phyloP scores from a whole-genome alignment of 2,797 vertebrate genomes.

The Peromyscus nudipes region DNA sequence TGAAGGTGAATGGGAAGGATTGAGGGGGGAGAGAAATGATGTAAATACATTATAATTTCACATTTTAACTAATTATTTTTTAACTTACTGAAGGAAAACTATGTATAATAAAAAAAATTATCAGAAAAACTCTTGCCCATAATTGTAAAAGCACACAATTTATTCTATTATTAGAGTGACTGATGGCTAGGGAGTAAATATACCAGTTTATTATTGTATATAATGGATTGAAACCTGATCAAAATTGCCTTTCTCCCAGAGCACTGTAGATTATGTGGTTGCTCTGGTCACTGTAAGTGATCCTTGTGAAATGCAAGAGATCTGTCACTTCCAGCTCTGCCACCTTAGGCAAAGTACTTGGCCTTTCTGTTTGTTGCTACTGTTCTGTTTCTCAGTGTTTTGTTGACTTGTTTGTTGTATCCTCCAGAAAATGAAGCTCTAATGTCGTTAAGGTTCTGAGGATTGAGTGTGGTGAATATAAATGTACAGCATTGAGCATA shows the following conservation, averaged over 20 bases:
- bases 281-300: not conserved
- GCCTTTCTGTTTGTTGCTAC: not conserved
- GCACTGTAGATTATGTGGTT: not conserved
- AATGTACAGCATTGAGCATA: not conserved
- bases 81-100: slow-evolving; percentile 40
- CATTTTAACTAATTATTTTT: not conserved
- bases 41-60: not conserved
- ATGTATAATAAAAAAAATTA: not conserved
- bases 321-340: not conserved
- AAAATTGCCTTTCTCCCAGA: not conserved
- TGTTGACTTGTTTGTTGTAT: not conserved
- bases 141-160: not conserved
- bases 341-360: not conserved
- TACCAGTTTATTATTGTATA: slow-evolving; percentile 21
- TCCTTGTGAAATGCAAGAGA: slow-evolving; percentile 32
- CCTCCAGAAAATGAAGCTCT: slow-evolving; percentile 4
- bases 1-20: not conserved
- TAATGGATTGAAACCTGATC: slow-evolving; percentile 26
- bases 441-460: not conserved
- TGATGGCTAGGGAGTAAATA: not conserved
- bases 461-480: not conserved
- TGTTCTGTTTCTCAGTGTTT: not conserved
- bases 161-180: slow-evolving; percentile 41
- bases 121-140: not conserved
- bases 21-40: not conserved